Evolutionary conservation across 2,797 vertebrate genomes (phyloP).

Genomic region (Mastacembelus armatus): DNA sequence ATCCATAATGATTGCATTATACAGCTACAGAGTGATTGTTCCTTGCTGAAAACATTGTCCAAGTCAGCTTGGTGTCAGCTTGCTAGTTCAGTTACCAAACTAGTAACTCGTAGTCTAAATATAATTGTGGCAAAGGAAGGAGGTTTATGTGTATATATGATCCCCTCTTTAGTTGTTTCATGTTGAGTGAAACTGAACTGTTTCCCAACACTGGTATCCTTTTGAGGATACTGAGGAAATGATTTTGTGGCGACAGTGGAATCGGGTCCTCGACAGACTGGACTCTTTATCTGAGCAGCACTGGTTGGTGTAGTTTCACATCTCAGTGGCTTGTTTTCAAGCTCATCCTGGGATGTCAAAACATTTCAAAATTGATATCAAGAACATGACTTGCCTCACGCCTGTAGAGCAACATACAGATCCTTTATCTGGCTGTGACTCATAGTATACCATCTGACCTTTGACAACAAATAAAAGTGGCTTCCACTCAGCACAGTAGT

Average conservation of each 20-base stretch:
- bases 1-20: not conserved
- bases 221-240: slow-evolving; percentile 59
- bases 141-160: not conserved
- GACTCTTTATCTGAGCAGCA: slow-evolving; percentile 67
- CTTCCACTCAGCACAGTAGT: slow-evolving; percentile 55
- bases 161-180: no score
- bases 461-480: slow-evolving; percentile 44
- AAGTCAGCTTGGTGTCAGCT: slow-evolving; percentile 23
- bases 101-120: slow-evolving; percentile 4
- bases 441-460: slow-evolving; percentile 35
- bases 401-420: slow-evolving; percentile 26
- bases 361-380: slow-evolving; percentile 18
- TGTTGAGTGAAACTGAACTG: slow-evolving; percentile 30
- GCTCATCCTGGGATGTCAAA: slow-evolving; percentile 10
- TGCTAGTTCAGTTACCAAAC: slow-evolving; percentile 18
- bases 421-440: slow-evolving; percentile 20
- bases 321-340: slow-evolving; percentile 40
- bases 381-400: slow-evolving; percentile 9
- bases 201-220: slow-evolving; percentile 43
- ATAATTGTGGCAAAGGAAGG: not conserved
- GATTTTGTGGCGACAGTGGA: slow-evolving; percentile 56
- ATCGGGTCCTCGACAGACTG: slow-evolving; percentile 46
- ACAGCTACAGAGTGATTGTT: not conserved
- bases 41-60: slow-evolving; percentile 20
- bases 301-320: slow-evolving; percentile 25